Base-by-base conservation (phyloP, 30 jellyfish, hydroid and myxozoan species). In the Aurelia sp. region DNA sequence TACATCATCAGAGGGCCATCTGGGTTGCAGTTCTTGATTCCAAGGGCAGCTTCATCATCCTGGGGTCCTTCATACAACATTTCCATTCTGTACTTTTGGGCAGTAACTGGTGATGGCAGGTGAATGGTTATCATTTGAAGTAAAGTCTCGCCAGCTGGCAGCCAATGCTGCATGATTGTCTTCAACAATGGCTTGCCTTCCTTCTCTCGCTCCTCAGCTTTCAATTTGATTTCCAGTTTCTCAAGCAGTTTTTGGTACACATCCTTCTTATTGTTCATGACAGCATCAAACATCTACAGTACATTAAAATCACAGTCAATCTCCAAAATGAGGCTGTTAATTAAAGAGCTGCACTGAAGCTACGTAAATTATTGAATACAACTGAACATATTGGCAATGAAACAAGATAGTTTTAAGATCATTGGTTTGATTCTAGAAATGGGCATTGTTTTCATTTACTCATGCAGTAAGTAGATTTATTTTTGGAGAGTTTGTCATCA, bases 1-100 rank as follows among this genome's bases (percentile, higher is more conserved):
- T 96, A 96, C 99, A 96, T 96, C 99, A 96, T 96, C 27, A 96
- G 85, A 20, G 99, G 99, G 55, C 76, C 99, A 77, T 91, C 87
- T 44, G 97, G 93, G 81, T 96, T 90, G 80, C 99, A 96, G 79
- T 89, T 90, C 81, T 85, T 90, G 82, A 96, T 96, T 10, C 97
- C 99, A 30, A 96, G 66, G 62, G 91, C 97, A 73, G 96, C 96
- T 61, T 70, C 93, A 67, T 96, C 99, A 91, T 96, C 99, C 3
- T 60, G 92, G 8, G 99, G 99, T 35, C 99, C 99, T 74, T 96
- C 98, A 74, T 96, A 96, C 71, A 96, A 53, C 96, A 91, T 67
- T 70, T 91, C 99, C 96, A 96, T 96, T 66, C 99, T 90, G 93
- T 96, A 96, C 71, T 64, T 91, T 81, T 96, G 99, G 55, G 99